Evolutionary conservation across 2,888 invertebrate species (phyloP).

Genomic region (Nyleta sp.): DNA sequence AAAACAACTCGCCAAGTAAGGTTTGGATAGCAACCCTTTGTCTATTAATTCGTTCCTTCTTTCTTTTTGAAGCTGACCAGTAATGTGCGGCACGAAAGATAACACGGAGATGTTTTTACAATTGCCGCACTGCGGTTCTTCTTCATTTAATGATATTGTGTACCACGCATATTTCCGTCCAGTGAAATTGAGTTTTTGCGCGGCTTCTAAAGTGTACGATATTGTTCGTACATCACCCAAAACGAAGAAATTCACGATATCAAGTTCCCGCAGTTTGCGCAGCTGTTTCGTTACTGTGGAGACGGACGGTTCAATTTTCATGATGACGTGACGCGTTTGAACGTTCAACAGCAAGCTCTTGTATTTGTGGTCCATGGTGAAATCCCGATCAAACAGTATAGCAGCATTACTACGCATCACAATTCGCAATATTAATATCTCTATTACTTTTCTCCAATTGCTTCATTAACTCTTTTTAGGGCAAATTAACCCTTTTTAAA

Average conservation of each 20-base stretch:
- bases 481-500: too few species aligned
- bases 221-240: constrained; percentile 90
- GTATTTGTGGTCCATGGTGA: constrained; percentile 97
- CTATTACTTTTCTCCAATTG: too few species aligned
- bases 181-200: constrained; percentile 89
- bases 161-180: constrained; percentile 95
- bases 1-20: constrained; percentile 85
- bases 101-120: constrained; percentile 91
- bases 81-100: constrained; percentile 86
- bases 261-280: constrained; percentile 89
- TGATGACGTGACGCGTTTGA: constrained; percentile 94
- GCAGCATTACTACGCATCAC: constrained; percentile 87
- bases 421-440: too few species aligned
- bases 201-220: constrained; percentile 87
- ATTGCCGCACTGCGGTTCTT: constrained; percentile 88
- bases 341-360: constrained; percentile 95
- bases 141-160: constrained; percentile 90
- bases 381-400: constrained; percentile 94
- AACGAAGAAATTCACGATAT: constrained; percentile 95
- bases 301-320: constrained; percentile 85
- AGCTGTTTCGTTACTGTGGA: constrained; percentile 87
- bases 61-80: constrained; percentile 83
- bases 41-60: constrained; percentile 80
- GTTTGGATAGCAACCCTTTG: constrained; percentile 70
- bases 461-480: too few species aligned